A percentile compares a stretch with the other conserved stretches of the same genome.
These are phyloP conservation scores for Pseudolycoriella hygida DNA, from an alignment of 2,888 invertebrate species.

Conservation along the genomic window DNA sequence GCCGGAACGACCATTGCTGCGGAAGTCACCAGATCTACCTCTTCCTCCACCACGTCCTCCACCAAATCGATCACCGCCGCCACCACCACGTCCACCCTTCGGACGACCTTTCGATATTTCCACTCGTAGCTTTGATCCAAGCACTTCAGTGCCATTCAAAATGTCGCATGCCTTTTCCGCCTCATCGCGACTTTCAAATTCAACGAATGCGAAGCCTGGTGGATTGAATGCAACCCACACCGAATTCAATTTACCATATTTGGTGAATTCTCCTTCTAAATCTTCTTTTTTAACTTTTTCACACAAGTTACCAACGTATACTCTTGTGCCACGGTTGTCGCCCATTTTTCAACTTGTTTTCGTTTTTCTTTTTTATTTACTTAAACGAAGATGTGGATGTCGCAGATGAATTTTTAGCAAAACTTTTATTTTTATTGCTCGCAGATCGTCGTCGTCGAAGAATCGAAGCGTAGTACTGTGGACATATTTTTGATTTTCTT, in stretches of 20 bases:
- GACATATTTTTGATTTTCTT: background rate
- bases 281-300: conserved; percentile 85
- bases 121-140: conserved; percentile 74
- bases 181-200: conserved; percentile 75
- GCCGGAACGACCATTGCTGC: conserved; percentile 13
- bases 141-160: conserved; percentile 72
- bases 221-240: conserved; percentile 89
- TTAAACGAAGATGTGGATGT: background rate
- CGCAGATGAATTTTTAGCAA: background rate
- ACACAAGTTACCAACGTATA: conserved; percentile 78
- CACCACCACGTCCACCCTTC: conserved; percentile 37
- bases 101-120: conserved; percentile 73
- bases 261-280: conserved; percentile 76
- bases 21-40: conserved; percentile 15
- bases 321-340: conserved; percentile 46
- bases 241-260: conserved; percentile 79
- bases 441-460: background rate
- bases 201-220: conserved; percentile 87
- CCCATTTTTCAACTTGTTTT: conserved; percentile 16
- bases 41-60: conserved; percentile 12
- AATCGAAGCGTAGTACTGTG: background rate
- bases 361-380: background rate
- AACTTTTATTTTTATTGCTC: background rate
- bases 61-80: conserved; percentile 8
- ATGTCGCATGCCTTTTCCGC: conserved; percentile 79